Evolutionary conservation across 2,797 vertebrate genomes (phyloP).

Genomic region (Acipenser ruthenus): DNA sequence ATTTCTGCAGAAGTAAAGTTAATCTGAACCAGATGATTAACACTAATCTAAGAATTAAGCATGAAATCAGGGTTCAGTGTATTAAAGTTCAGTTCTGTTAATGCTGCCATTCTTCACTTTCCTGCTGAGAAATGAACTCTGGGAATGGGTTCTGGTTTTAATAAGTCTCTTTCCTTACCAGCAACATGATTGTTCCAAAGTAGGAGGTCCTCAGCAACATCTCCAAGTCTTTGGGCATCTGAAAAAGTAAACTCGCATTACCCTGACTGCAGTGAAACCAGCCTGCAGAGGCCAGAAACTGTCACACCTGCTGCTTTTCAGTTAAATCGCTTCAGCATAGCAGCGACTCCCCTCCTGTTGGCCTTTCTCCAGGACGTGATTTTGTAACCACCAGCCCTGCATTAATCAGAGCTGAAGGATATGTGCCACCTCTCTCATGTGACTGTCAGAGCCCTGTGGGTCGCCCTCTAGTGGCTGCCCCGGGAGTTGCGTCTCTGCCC

Average conservation of each 20-base stretch:
- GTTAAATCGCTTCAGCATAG: too few species aligned
- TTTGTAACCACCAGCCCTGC: neutral
- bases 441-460: neutral
- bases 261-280: too few species aligned
- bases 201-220: slow-evolving; percentile 83
- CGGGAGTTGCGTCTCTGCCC: neutral
- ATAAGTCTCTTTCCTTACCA: slow-evolving; percentile 54
- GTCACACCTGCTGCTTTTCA: neutral
- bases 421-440: neutral
- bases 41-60: too few species aligned
- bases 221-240: slow-evolving; percentile 87
- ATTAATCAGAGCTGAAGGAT: neutral
- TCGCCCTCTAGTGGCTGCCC: too few species aligned
- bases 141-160: too few species aligned
- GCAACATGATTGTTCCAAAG: slow-evolving; percentile 77
- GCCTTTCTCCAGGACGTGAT: neutral
- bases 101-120: too few species aligned
- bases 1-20: too few species aligned
- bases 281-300: neutral
- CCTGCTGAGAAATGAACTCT: too few species aligned
- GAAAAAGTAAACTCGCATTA: slow-evolving; percentile 9
- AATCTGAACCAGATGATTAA: too few species aligned
- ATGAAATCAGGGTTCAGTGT: too few species aligned
- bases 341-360: neutral
- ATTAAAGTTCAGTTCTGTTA: too few species aligned